Evolutionary conservation across 2,888 invertebrate genomes (phyloP).

Genomic region (Diarsia mendica): DNA sequence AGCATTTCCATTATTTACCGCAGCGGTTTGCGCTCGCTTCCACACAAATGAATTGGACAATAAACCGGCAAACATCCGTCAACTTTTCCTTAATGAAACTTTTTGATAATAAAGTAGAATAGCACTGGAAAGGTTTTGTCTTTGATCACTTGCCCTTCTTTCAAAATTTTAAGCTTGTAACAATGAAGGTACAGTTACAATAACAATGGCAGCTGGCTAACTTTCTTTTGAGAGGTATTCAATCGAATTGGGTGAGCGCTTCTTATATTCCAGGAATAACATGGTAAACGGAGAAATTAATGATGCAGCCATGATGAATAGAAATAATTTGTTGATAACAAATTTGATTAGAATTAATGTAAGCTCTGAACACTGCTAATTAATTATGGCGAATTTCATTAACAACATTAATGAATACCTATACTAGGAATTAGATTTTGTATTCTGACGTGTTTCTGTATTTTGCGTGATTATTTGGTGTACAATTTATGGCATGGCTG

Average conservation of each 20-base stretch:
- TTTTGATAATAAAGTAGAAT: constrained; percentile 81
- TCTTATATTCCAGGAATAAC: constrained; percentile 39
- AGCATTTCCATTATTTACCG: constrained; percentile 82
- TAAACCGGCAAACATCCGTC: constrained; percentile 82
- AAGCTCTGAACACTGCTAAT: constrained; percentile 33
- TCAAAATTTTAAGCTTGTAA: constrained; percentile 70
- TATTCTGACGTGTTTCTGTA: constrained; percentile 8
- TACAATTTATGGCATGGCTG: not conserved
- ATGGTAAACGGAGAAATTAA: constrained; percentile 43
- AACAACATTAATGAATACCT: not conserved
- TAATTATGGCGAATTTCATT: constrained; percentile 27
- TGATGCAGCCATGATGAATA: constrained; percentile 28
- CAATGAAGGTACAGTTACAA: constrained; percentile 67
- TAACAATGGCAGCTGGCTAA: constrained; percentile 58
- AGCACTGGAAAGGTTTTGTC: constrained; percentile 80
- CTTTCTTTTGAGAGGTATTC: constrained; percentile 65
- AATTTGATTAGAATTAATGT: constrained; percentile 39
- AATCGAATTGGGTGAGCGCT: constrained; percentile 51
- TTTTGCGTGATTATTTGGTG: not conserved
- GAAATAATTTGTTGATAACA: constrained; percentile 19
- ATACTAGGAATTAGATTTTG: not conserved
- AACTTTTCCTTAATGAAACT: constrained; percentile 82
- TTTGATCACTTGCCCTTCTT: constrained; percentile 79
- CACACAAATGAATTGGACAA: constrained; percentile 84
- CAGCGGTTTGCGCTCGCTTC: constrained; percentile 77